These are phyloP conservation scores for Cryptus viduatorius DNA, from an alignment of 2,888 invertebrate genomes.

Conservation along the genomic window DNA sequence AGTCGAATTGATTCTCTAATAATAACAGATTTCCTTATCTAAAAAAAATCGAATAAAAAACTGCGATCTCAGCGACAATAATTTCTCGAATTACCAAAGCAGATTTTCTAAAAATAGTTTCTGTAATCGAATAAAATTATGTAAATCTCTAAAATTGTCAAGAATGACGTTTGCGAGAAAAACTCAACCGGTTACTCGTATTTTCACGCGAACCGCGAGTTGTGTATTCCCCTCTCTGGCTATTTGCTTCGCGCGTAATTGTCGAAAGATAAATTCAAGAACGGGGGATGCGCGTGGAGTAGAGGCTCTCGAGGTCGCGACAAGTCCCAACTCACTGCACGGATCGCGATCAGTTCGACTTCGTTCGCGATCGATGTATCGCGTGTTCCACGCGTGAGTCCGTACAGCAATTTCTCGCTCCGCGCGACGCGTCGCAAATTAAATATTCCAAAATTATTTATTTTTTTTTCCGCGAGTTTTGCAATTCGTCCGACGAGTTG, in stretches of 20 bases:
- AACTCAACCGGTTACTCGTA: background rate
- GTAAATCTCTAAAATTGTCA: too few species aligned
- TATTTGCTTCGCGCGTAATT: conserved; percentile 20
- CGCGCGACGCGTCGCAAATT: background rate
- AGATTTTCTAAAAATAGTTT: too few species aligned
- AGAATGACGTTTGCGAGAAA: background rate
- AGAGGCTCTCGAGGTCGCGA: conserved; percentile 14
- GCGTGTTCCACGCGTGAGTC: background rate
- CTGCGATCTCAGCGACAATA: too few species aligned
- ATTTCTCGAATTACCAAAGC: too few species aligned
- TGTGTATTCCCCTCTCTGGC: background rate
- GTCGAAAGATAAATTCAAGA: conserved; percentile 56
- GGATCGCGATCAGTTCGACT: conserved; percentile 37
- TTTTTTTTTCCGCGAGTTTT: conserved; percentile 21
- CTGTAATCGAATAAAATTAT: too few species aligned
- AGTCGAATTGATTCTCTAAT: background rate
- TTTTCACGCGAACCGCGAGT: background rate
- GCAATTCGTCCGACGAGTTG: conserved; percentile 5
- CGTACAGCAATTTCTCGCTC: background rate
- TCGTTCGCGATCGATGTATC: conserved; percentile 28
- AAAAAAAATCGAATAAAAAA: background rate
- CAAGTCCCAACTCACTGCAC: conserved; percentile 34
- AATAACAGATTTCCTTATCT: background rate
- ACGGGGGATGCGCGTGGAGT: conserved; percentile 21
- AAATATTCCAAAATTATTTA: background rate